Conservation (phyloP, 1,140 invertebrate species). For the Macrosteles quadrilineatus region DNA sequence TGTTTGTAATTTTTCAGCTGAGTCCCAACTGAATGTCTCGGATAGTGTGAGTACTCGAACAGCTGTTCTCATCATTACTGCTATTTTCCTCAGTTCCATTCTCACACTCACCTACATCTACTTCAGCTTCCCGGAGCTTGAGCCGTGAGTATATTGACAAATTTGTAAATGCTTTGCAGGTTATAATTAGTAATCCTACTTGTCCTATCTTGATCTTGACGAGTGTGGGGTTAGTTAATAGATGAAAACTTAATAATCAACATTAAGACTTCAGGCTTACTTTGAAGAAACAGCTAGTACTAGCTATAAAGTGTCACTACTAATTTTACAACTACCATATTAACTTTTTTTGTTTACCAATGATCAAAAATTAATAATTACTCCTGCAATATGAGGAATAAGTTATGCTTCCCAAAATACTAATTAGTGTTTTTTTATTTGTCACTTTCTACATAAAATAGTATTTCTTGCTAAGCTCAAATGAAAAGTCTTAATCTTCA, state of each 20-base stretch:
- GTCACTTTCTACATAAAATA: too few species aligned
- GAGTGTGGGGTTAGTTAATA: slow-evolving; percentile 4
- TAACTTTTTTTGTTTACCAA: too few species aligned
- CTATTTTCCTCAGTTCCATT: slow-evolving; percentile 30
- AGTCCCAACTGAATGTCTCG: too few species aligned
- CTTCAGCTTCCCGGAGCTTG: slow-evolving; percentile 76
- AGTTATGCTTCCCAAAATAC: too few species aligned
- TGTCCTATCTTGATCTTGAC: slow-evolving; percentile 25
- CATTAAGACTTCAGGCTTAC: slow-evolving; percentile 18
- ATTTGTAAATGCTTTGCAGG: too few species aligned
- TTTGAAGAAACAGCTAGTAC: slow-evolving; percentile 34
- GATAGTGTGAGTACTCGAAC: slow-evolving; percentile 30
- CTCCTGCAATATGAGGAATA: too few species aligned
- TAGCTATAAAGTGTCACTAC: not conserved
- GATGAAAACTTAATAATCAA: not conserved
- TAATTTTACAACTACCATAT: slow-evolving; percentile 24
- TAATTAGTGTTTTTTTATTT: too few species aligned
- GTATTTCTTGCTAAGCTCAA: too few species aligned
- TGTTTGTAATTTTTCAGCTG: slow-evolving; percentile 1
- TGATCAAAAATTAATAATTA: too few species aligned
- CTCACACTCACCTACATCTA: slow-evolving; percentile 66
- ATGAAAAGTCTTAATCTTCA: too few species aligned
- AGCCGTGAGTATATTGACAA: slow-evolving; percentile 80
- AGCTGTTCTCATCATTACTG: slow-evolving; percentile 24
- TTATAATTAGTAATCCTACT: too few species aligned